Evolutionary conservation across 2,888 invertebrate species (phyloP), one percentile per base, ranked within the genome.

Genomic region (Chelonus formosanus): DNA sequence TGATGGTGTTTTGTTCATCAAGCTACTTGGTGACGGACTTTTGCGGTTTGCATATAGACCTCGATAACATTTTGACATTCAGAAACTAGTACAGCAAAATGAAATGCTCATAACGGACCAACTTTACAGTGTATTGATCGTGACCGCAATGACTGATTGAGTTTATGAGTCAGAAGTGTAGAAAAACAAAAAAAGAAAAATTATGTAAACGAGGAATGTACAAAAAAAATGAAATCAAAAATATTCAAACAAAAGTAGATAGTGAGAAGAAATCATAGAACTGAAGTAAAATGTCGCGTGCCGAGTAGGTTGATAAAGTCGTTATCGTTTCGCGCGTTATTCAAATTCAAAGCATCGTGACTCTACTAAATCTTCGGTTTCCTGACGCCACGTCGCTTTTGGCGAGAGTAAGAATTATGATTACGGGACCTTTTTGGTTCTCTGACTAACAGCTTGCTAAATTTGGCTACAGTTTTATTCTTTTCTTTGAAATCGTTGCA

Each of bases 301-400:
- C 36, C 58, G 58, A 53, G 40, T 40, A 40, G 62, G 62, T 62
- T 67, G 67, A 67, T 67, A 67, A 65, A 65, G 60, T 56, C 60
- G 56, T 61, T 65, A 65, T 65, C 65, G 66, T 67, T 62, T 62
- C 53, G 62, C 67, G 62, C 67, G 67, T 67, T 67, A 67, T 67
- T 67, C 67, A 67, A 67, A 67, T 67, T 67, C 67, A 63, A 67
- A 67, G 67, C 62, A 53, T 67, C 62, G 67, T 62, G 62, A 67
- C 67, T 45, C 62, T 52, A 58, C 58, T 67, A 67, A 67, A 67
- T 67, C 67, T 67, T 35, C 47, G 34, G 58, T 63, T 63, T 55
- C 62, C 55, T 45, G 62, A 48, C 54, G 55, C 55, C 58, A 53
- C 53, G 62, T 67, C 62, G 60, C 58, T 44, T n/a, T 32, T 47